These are phyloP conservation scores for Piprites chloris DNA, from an alignment of 2,113 vertebrate species.

Conservation along the genomic window DNA sequence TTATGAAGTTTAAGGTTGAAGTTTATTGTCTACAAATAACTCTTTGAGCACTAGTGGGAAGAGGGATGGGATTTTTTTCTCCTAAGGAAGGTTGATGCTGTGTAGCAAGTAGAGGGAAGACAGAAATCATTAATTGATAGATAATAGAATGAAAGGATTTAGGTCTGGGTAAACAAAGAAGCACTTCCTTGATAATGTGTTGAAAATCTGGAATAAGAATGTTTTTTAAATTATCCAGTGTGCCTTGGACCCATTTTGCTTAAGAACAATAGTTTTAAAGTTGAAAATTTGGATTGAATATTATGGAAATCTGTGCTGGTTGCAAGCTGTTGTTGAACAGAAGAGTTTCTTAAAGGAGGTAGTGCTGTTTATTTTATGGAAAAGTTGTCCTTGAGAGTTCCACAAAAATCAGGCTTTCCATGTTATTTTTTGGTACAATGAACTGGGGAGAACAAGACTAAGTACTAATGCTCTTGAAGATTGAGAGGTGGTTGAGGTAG, in stretches of 20 bases:
- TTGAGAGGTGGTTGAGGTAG: not conserved
- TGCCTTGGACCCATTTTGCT: not conserved
- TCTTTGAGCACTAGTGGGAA: not conserved
- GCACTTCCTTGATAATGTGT: not conserved
- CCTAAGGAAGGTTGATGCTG: not conserved
- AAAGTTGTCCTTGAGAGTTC: not conserved
- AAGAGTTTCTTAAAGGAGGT: not conserved
- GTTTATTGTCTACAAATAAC: not conserved
- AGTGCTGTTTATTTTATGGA: not conserved
- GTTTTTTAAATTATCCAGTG: not conserved
- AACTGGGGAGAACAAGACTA: not conserved
- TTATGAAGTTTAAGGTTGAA: not conserved
- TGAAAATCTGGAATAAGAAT: not conserved
- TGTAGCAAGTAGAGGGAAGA: not conserved
- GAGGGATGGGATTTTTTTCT: not conserved
- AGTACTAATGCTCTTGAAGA: not conserved
- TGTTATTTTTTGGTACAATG: not conserved
- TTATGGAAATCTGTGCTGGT: not conserved
- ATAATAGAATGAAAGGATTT: not conserved
- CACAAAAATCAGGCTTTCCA: not conserved
- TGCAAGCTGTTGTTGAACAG: not conserved
- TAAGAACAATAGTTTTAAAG: not conserved
- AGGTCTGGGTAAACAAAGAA: not conserved
- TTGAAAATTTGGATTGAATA: not conserved
- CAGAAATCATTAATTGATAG: not conserved